A percentile compares a stretch with the other conserved stretches of the same genome.
These are phyloP conservation scores for Urocolius indicus DNA, from an alignment of 2,113 vertebrate genomes.

Conservation along the genomic window DNA sequence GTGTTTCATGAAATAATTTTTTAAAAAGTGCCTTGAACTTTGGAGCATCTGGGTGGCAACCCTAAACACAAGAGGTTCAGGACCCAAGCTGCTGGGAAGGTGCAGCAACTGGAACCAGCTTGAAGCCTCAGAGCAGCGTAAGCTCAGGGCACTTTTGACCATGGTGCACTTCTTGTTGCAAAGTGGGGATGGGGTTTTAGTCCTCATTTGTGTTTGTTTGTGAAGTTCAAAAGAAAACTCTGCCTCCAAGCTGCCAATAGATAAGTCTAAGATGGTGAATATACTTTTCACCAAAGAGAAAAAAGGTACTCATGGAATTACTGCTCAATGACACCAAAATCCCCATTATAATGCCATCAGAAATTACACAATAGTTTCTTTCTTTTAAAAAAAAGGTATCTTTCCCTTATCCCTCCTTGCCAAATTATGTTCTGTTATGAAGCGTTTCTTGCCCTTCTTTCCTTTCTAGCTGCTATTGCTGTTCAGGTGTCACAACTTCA, in stretches of 20 bases:
- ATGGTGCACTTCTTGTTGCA: background rate
- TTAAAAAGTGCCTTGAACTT: background rate
- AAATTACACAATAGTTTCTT: background rate
- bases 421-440: background rate
- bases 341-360: rapidly evolving
- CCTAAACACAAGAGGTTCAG: background rate
- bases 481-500: background rate
- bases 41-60: background rate
- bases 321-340: background rate
- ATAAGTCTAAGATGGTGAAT: background rate
- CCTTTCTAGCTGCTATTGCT: rapidly evolving
- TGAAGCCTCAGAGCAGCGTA: rapidly evolving
- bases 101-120: rapidly evolving
- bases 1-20: background rate
- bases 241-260: background rate
- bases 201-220: background rate
- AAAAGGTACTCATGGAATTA: background rate
- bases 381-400: background rate
- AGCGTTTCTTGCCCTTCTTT: background rate
- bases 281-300: background rate
- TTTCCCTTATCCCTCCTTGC: background rate
- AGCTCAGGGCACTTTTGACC: background rate
- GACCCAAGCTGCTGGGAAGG: rapidly evolving
- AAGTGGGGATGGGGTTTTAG: background rate
- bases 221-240: background rate